Evolutionary conservation across 64 coral and sea anemone genomes (phyloP).

Genomic region (Stylophora pistillata): DNA sequence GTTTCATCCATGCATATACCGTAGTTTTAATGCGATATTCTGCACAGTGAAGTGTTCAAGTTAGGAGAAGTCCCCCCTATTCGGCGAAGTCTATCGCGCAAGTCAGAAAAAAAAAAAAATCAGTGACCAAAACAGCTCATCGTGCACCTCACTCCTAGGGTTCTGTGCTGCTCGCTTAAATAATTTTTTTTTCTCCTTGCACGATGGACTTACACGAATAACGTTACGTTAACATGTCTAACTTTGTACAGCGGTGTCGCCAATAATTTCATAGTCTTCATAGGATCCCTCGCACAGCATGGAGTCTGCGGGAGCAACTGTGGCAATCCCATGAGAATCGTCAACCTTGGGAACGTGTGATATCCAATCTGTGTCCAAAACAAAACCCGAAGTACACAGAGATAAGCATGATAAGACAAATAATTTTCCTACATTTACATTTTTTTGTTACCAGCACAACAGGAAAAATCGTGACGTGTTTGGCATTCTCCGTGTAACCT

Average conservation of each 20-base stretch:
- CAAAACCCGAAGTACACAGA: background rate
- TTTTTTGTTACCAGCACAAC: background rate
- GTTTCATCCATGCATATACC: too few species aligned
- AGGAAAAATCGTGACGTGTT: too few species aligned
- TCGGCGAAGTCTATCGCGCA: too few species aligned
- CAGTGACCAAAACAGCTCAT: too few species aligned
- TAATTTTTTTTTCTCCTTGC: background rate
- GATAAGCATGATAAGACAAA: background rate
- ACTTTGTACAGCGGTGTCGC: conserved; percentile 40
- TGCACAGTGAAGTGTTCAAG: too few species aligned
- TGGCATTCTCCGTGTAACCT: too few species aligned
- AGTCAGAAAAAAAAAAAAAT: too few species aligned
- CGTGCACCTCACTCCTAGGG: too few species aligned
- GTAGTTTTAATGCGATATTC: too few species aligned
- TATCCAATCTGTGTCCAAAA: conserved; percentile 12
- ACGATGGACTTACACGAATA: too few species aligned
- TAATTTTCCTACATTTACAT: background rate
- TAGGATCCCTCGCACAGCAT: conserved; percentile 16
- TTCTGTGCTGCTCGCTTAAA: background rate
- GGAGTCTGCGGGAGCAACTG: conserved; percentile 40
- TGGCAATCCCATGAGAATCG: conserved; percentile 34
- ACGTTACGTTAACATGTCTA: background rate
- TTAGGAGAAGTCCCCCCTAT: too few species aligned
- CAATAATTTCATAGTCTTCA: conserved; percentile 48
- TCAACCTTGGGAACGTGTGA: conserved; percentile 10